Evolutionary conservation across 1,140 invertebrate genomes (phyloP).

Genomic region (Cherax destructor): DNA sequence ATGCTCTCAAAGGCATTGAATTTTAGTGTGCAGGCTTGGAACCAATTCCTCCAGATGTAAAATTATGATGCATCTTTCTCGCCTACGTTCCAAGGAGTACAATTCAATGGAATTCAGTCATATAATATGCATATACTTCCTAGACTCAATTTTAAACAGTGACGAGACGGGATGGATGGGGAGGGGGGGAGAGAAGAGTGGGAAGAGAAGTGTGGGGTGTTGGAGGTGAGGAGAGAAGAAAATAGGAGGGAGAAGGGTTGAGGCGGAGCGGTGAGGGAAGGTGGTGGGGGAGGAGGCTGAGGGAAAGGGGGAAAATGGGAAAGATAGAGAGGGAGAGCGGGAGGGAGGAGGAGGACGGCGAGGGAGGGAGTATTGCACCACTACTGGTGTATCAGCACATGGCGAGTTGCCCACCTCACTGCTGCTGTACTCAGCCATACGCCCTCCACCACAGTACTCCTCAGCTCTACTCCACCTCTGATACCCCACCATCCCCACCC

Average conservation of each 20-base stretch:
- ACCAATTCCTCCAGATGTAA: too few relatives aligned
- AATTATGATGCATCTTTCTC: too few relatives aligned
- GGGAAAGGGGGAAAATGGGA: not conserved
- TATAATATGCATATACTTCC: too few relatives aligned
- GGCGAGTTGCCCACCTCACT: too few relatives aligned
- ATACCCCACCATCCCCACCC: too few relatives aligned
- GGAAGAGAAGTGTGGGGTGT: not conserved
- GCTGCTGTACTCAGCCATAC: not conserved
- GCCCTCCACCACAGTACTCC: too few relatives aligned
- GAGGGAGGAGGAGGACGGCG: not conserved
- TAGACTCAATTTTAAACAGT: not conserved
- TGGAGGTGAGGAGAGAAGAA: not conserved
- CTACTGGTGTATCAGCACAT: not conserved
- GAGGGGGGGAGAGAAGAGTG: not conserved
- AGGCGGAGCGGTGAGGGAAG: not conserved
- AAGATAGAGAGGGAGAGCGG: not conserved
- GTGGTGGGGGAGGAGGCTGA: not conserved
- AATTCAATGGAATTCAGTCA: too few relatives aligned
- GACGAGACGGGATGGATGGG: not conserved
- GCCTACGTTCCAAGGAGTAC: too few relatives aligned
- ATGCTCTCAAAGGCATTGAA: too few relatives aligned
- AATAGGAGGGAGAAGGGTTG: not conserved
- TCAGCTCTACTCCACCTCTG: too few relatives aligned
- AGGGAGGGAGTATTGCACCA: not conserved
- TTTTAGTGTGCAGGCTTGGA: too few relatives aligned